These are phyloP conservation scores for Theocolax elegans DNA, from an alignment of 1,140 invertebrate species.

Conservation along the genomic window DNA sequence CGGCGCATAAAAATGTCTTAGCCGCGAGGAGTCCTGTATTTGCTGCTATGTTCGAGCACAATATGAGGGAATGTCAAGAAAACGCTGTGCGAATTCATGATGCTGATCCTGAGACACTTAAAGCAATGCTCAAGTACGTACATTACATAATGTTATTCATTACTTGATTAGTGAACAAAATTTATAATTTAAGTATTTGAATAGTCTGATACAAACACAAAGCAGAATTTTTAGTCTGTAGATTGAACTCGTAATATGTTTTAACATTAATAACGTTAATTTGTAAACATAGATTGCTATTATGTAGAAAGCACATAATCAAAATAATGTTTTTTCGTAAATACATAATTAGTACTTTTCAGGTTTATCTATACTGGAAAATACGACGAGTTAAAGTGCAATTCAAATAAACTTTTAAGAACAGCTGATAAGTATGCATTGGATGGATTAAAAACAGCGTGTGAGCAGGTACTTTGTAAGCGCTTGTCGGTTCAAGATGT, in stretches of 20 bases:
- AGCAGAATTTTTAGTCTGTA: no score
- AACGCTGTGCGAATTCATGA: constrained; percentile 70
- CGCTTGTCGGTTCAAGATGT: background rate
- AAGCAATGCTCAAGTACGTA: constrained; percentile 8
- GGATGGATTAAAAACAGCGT: background rate
- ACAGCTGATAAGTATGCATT: constrained; percentile 26
- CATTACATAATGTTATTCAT: no score
- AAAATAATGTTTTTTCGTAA: no score
- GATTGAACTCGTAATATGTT: no score
- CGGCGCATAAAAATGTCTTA: constrained; percentile 39
- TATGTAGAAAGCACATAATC: no score
- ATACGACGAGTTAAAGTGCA: background rate
- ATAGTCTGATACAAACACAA: no score
- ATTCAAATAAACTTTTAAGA: background rate
- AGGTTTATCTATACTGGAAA: constrained; percentile 15
- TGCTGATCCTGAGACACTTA: constrained; percentile 55
- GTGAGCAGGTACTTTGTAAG: constrained; percentile 1
- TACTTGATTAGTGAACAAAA: no score
- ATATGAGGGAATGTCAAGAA: constrained; percentile 69
- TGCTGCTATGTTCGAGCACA: constrained; percentile 73
- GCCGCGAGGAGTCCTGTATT: constrained; percentile 70
- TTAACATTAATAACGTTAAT: no score
- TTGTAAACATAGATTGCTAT: no score
- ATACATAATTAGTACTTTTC: no score
- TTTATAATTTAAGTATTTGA: no score